Base-by-base conservation (phyloP, 2,888 invertebrate species). In the Drosophila testacea region DNA sequence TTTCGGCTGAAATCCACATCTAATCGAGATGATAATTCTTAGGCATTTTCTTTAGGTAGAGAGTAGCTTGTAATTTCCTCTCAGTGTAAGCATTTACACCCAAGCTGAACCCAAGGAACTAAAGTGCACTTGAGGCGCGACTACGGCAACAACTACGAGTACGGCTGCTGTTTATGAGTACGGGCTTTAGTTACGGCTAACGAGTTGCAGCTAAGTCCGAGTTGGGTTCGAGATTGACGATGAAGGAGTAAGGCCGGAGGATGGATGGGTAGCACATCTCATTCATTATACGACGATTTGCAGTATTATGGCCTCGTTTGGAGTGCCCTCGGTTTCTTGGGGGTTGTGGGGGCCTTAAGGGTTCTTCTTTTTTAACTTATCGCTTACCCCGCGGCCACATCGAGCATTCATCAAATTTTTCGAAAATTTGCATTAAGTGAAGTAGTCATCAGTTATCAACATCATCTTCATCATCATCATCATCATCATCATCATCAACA, bases 341-440 rank as follows among this genome's bases (percentile, higher is more conserved):
- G 28, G 47, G 46, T 39, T 65, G 44, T 36, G 42, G 30, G 16
- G 22, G 28, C 28, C 52, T 65, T 56, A 50, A 44, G 64, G 65
- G 66, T 48, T 69, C 16, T 16, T 16, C 16, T 16, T 16, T 13
- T 9, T 46, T 11, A 6, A 6, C 9, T 34, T 32, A 39, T n/a
- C 50, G 36, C 10, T 54, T 28, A 10, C 46, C 63, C 64, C 70
- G 54, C 66, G 55, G 67, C 72, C 69, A 63, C 77, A 67, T 61
- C 48, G 59, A 72, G 57, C 69, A 71, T 77, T 84, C 85, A 77
- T 77, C 80, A 85, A 71, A 68, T 72, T 67, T 73, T 73, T 70
- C 38, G 69, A 70, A 88, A 89, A 89, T 89, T 89, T 88, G 88
- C 90, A 86, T 86, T 86, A 86, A 88, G 90, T 86, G 86, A 86